Evolutionary conservation across 1,140 invertebrate genomes (phyloP).

Genomic region (Trichonephila inaurata): DNA sequence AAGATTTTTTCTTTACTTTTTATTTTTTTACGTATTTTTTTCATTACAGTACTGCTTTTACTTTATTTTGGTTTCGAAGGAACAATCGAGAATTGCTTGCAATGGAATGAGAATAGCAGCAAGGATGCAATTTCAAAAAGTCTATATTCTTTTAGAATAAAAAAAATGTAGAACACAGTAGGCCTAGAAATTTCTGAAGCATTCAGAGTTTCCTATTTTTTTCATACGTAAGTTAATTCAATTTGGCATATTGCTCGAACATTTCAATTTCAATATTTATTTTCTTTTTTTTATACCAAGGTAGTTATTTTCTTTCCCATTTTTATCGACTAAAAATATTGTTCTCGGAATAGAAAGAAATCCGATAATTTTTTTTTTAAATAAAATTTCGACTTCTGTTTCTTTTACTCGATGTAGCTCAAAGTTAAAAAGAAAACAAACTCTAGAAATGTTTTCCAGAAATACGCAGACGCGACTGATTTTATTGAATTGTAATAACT

Average conservation of each 20-base stretch:
- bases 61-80: background rate
- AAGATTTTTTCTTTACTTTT: background rate
- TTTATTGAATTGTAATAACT: too few relatives aligned
- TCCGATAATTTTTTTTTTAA: background rate
- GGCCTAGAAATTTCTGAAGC: background rate
- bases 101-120: slow-evolving; percentile 6
- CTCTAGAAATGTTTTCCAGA: too few relatives aligned
- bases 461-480: too few relatives aligned
- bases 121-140: background rate
- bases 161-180: background rate
- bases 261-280: slow-evolving; percentile 47
- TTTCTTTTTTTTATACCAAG: background rate
- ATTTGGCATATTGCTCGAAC: slow-evolving; percentile 38
- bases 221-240: slow-evolving; percentile 37
- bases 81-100: background rate
- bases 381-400: too few relatives aligned
- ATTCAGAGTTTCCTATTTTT: background rate
- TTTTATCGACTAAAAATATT: background rate
- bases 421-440: too few relatives aligned
- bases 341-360: background rate
- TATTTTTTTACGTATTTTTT: background rate
- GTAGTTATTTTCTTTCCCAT: background rate
- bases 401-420: too few relatives aligned
- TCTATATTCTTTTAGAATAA: background rate
- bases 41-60: background rate